Evolutionary conservation across 2,888 invertebrate species (phyloP), one percentile per base, ranked within the genome.

Genomic region (Meghimatium bilineatum): DNA sequence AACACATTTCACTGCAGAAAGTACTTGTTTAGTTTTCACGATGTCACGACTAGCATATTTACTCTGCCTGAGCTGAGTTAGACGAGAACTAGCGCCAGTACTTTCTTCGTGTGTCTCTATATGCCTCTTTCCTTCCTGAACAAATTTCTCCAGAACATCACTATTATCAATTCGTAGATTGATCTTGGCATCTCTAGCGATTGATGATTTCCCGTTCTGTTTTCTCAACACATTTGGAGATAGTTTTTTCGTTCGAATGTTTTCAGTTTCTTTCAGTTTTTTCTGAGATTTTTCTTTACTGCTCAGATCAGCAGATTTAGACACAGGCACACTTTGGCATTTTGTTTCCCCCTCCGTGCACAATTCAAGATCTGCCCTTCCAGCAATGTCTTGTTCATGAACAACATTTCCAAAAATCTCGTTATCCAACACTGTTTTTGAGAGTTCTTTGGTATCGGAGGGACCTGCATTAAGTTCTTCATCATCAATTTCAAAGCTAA

Each of bases 181-280:
- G 23, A n/a, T n/a, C 8, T 60, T 76, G 34, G 23, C 14, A 34
- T 26, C 5, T 6, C 60, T 26, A 1, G 52, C 6, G 26, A 17
- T 3, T 34, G n/a, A 12, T 23, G 63, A 2, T 34, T 26, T 60
- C 14, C 29, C 60, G 1, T n/a, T 26, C 3, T 66, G 32, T 29
- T 78, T 38, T 44, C 78, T n/a, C 1, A 49, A 20, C 66, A 78
- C 29, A 38, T 67, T 44, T 2, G 49, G 67, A 26, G 63, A 77
- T 36, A n/a, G 34, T 38, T 71, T 71, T 71, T 71, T 80, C 52
- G n/a, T 23, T 2, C 80, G 80, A 52, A 71, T 34, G 32, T 80
- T 80, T 71, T 52, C 56, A 60, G 36, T 26, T 26, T 71, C 69
- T n/a, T 80, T 80, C 34, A 56, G 32, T 12, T 34, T 71, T 80